Conservation (phyloP, 92 coral and sea anemone genomes). For the Micromussa lordhowensis region DNA sequence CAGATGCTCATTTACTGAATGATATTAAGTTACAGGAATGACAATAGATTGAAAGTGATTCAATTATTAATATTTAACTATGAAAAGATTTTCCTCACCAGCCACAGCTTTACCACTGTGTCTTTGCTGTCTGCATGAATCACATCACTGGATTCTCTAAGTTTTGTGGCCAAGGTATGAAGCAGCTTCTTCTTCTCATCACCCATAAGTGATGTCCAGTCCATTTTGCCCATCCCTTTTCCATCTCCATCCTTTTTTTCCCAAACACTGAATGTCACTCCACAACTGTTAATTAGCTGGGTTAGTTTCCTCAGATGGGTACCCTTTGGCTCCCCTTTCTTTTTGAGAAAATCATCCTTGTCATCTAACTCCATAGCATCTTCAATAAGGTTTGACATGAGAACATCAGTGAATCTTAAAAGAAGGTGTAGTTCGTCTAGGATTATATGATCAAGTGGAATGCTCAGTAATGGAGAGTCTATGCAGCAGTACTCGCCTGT, state of each 20-base stretch:
- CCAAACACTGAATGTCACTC: slow-evolving; percentile 61
- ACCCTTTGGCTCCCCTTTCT: slow-evolving; percentile 61
- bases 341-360: slow-evolving; percentile 55
- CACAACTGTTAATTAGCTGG: slow-evolving; percentile 63
- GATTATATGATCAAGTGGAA: too few relatives aligned
- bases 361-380: slow-evolving; percentile 79
- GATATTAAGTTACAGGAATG: not conserved
- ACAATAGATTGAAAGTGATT: not conserved
- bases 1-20: not conserved
- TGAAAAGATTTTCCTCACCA: slow-evolving; percentile 35
- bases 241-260: slow-evolving; percentile 66
- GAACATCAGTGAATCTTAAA: too few relatives aligned
- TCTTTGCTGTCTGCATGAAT: slow-evolving; percentile 43
- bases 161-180: slow-evolving; percentile 29
- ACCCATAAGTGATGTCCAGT: slow-evolving; percentile 70
- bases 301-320: slow-evolving; percentile 41
- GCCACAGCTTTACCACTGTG: slow-evolving; percentile 60
- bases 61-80: not conserved
- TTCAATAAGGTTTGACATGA: slow-evolving; percentile 14
- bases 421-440: too few relatives aligned
- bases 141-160: slow-evolving; percentile 36
- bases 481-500: too few relatives aligned
- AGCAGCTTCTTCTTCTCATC: slow-evolving; percentile 58
- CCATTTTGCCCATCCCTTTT: slow-evolving; percentile 59
- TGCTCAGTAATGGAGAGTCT: too few relatives aligned